These are phyloP conservation scores for Conger conger DNA, from an alignment of 2,113 vertebrate genomes.

Conservation along the genomic window DNA sequence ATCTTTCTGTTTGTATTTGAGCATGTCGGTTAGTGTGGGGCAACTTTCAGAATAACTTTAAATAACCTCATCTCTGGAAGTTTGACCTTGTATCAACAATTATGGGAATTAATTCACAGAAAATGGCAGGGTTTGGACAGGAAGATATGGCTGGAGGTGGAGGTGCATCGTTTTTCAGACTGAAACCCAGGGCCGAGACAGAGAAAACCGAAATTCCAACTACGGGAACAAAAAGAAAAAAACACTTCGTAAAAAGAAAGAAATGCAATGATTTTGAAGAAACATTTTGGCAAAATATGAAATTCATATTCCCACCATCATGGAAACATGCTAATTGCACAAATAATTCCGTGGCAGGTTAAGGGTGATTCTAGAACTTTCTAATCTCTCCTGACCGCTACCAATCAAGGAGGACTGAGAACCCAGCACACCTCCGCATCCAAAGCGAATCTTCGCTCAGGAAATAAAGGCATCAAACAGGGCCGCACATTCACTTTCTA, in stretches of 20 bases:
- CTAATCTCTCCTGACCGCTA: conserved; percentile 6
- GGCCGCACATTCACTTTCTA: conserved; percentile 26
- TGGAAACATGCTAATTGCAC: not conserved
- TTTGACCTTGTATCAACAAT: no score
- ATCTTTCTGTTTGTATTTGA: no score
- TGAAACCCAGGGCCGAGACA: no score
- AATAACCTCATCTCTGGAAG: no score
- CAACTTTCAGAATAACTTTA: no score
- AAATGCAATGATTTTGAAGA: not conserved
- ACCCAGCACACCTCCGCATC: conserved; percentile 22
- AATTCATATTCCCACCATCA: not conserved
- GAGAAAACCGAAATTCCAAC: no score
- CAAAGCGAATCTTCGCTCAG: conserved; percentile 24
- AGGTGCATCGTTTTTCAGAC: no score
- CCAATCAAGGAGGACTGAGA: conserved; percentile 11
- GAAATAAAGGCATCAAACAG: conserved; percentile 31
- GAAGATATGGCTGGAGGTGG: no score
- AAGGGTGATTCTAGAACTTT: not conserved
- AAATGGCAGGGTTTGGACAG: no score
- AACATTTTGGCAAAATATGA: no score
- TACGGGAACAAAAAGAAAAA: not conserved
- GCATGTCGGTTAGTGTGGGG: no score
- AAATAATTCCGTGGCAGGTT: not conserved
- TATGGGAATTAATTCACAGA: no score
- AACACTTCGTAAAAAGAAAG: not conserved